Evolutionary conservation across 2,797 vertebrate species (phyloP), one percentile per base, ranked within the genome.

Genomic region (Sardinella longiceps): DNA sequence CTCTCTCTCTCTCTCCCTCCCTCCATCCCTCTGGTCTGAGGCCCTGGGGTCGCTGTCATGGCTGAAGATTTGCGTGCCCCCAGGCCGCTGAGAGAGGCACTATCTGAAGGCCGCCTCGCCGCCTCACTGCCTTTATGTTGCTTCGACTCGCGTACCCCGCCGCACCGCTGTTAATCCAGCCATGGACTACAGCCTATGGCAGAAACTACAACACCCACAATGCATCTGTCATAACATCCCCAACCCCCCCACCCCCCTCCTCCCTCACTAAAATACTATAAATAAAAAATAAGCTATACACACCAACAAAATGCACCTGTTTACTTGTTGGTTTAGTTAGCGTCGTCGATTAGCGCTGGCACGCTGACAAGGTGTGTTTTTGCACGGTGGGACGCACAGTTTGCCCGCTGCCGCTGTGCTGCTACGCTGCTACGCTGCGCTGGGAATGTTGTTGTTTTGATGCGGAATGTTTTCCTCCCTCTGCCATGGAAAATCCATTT

Each of bases 371-470:
- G 14, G 66, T 74, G 66, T 74, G 30, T 74, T 74, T 74, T 33
- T 33, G 30, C 66, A 74, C 66, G 30, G 66, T 18, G 33, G 30
- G 66, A 39, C 15, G 14, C 66, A 39, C 30, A 37, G 66, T 74
- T 28, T 39, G 66, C 28, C 28, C 11, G 63, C 18, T 56, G 53
- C 23, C 56, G 56, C n/a, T 11, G 9, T n/a, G 0, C 56, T 60
- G 56, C n/a, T n/a, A n/a, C n/a, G n/a, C n/a, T n/a, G n/a, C n/a
- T n/a, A n/a, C n/a, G n/a, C n/a, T 11, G 9, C 56, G 0, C 56
- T 60, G 56, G 56, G 56, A 60, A 74, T 74, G 66, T 74, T 74
- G 66, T 74, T 74, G 66, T 74, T 74, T 39, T 39, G 66, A 74
- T 18, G 33, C 33, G 7, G 33, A 18, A 1, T 20, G 66, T 74